Evolutionary conservation across 1,140 invertebrate species (phyloP), one percentile per base, ranked within the genome.

Genomic region (Holotrichia oblita): DNA sequence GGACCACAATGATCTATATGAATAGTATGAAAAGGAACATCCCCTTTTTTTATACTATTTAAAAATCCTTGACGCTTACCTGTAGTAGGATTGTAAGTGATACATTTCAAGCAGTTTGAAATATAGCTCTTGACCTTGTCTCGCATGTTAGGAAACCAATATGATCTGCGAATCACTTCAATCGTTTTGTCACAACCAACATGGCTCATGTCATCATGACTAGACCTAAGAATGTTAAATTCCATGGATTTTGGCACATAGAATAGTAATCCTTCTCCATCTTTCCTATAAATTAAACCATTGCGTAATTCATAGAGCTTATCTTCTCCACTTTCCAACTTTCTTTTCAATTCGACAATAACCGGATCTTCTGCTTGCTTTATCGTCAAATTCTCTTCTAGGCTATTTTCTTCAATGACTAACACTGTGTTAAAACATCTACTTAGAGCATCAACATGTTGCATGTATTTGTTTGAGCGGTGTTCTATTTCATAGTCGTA

Each of bases 1-100:
- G 84, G 84, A 2, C 83, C 84, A 22, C 82, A 80, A 81, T 86
- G 84, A 64, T 86, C 84, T 12, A 85, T 80, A 78, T 85, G 84
- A 9, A 84, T 17, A 0, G 79, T 83, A 7, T 78, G n/a, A 79
- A 86, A 85, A 83, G 85, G 42, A 79, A 44, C 20, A 82, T 76
- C 9, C 81, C 83, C 59, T 84, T 83, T 40, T n/a, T 82, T 81
- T 27, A 84, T 83, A 55, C 17, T 81, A 73, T 86, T 77, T 69
- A 86, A 55, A 10, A 73, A 55, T 7, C 82, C 83, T 78, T 82
- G 78, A 8, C 9, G 6, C 80, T 84, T 86, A 6, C 83, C 82
- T 6, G n/a, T 73, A 0, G 64, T 76, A 8, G 83, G 79, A 4
- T 81, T 83, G 73, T 79, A 85, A 61, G 73, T 48, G 40, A 86